Evolutionary conservation across 1,140 invertebrate genomes (phyloP), one percentile per base, ranked within the genome.

Genomic region (Calephelis nemesis): DNA sequence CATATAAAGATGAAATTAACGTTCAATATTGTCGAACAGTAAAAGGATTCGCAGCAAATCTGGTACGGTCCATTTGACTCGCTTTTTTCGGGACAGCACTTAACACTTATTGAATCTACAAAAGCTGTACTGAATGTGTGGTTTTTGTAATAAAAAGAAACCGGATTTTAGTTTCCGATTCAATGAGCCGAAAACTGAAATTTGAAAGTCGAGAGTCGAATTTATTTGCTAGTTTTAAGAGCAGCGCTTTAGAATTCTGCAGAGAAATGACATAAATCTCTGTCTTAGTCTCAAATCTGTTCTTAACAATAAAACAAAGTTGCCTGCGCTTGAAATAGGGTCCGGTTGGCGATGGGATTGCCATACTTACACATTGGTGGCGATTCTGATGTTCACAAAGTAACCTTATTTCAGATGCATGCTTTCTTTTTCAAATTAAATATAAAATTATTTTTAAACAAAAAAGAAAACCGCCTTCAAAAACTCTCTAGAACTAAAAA

Each of bases 141-240:
- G 58, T 60, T 60, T 60, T 40, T 60, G 58, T 60, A 42, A 60
- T 60, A 60, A 60, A 60, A 60, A 60, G 58, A 60, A 60, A 60
- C 58, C 39, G 58, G 58, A 60, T 60, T 60, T 60, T 39, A 60
- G 58, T 60, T 60, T 60, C 30, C 58, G 58, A 60, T 42, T 60
- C 58, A 60, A 60, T 60, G 58, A 60, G 12, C 58, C 39, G n/a
- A 30, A 60, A 60, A 60, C 19, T 39, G 58, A 60, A 39, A 40
- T 12, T 60, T 39, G 58, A 60, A 60, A 42, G 39, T 30, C 58
- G 39, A 60, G 49, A 50, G 58, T 19, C 8, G 58, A n/a, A 39
- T n/a, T 45, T 0, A 45, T 45, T 45, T 45, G 8, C 5, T 45
- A 45, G 42, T 45, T 45, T 60, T 40, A 60, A 60, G 12, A 12